Percentiles rank a stretch among this genome's conserved stretches.
These are phyloP conservation scores for Cantharis flavilabris DNA, from an alignment of 2,888 invertebrate species.

Conservation along the genomic window DNA sequence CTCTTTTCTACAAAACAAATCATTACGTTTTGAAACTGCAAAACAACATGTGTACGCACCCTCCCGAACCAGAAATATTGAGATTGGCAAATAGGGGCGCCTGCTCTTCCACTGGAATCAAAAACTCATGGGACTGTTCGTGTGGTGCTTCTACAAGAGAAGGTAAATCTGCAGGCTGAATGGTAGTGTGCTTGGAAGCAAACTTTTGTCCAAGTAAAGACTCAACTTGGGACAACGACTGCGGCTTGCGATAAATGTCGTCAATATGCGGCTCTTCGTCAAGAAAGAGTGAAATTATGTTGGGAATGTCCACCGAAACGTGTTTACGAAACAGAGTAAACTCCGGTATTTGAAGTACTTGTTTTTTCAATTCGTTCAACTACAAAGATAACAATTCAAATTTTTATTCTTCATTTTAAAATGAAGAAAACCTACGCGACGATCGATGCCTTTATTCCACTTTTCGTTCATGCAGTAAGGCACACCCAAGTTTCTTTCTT, in stretches of 20 bases:
- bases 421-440: neutral
- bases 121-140: neutral
- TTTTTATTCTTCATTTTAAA: neutral
- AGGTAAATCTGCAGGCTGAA: neutral
- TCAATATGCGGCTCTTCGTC: neutral
- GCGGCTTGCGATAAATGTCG: neutral
- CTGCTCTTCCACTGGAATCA: neutral
- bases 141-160: neutral
- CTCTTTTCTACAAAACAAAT: neutral
- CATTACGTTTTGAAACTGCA: neutral
- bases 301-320: neutral
- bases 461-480: neutral
- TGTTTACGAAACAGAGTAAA: neutral
- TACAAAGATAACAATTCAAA: neutral
- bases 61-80: neutral
- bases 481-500: neutral
- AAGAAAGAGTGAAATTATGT: neutral
- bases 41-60: neutral
- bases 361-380: neutral
- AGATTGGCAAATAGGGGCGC: neutral
- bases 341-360: neutral
- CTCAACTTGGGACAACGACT: neutral
- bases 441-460: neutral
- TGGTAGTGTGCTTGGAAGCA: neutral
- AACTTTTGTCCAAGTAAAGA: neutral